These are phyloP conservation scores for Limnephilus lunatus DNA, from an alignment of 2,888 invertebrate species.

Conservation along the genomic window DNA sequence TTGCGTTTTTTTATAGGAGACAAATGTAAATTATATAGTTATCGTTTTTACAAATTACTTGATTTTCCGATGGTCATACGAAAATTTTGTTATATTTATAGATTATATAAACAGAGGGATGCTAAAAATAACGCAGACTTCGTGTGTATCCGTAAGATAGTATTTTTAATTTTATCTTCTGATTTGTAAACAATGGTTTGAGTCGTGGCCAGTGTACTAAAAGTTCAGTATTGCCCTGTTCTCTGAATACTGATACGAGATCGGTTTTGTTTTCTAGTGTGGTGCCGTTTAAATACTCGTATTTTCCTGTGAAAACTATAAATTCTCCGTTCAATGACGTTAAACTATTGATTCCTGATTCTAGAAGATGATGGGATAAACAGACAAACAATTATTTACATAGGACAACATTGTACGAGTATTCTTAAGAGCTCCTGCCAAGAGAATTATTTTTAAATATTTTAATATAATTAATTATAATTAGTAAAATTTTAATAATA, in stretches of 20 bases:
- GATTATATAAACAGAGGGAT: background rate
- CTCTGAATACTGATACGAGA: constrained; percentile 3
- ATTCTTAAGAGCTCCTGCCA: background rate
- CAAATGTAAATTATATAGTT: background rate
- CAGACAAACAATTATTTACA: background rate
- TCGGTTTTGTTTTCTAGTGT: constrained; percentile 14
- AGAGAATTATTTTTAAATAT: too few species aligned
- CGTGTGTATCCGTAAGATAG: background rate
- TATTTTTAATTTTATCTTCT: background rate
- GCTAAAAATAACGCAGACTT: background rate
- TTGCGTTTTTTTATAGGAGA: background rate
- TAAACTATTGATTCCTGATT: background rate
- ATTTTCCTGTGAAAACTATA: background rate
- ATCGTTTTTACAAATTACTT: background rate
- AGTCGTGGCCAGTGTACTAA: background rate
- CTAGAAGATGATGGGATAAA: background rate
- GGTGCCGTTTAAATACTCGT: constrained; percentile 12
- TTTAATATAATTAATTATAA: too few species aligned
- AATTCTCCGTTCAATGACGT: background rate
- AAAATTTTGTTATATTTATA: background rate
- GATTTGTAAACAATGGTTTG: background rate
- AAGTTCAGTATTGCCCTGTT: background rate
- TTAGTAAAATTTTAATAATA: too few species aligned
- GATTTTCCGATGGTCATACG: background rate
- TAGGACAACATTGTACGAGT: background rate